A percentile compares a stretch with the other conserved stretches of the same genome.
These are phyloP conservation scores for Oasisia sp. DNA, from an alignment of 2,888 invertebrate species.

Conservation along the genomic window DNA sequence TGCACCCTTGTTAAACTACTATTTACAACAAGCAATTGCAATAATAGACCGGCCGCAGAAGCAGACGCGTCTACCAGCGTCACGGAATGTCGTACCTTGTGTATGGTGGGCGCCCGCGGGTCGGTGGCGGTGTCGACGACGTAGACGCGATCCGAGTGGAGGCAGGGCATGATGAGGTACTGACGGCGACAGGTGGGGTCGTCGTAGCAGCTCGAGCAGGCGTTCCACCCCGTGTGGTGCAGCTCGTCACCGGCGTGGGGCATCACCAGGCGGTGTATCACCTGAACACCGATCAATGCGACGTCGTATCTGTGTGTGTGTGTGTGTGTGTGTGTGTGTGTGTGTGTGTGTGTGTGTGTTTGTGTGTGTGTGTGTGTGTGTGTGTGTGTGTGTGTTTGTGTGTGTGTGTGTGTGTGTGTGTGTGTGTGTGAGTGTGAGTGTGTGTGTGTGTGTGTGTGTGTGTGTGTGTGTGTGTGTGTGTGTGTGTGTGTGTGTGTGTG, in stretches of 20 bases:
- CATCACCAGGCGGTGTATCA: slow-evolving; percentile 86
- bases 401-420: too few species aligned
- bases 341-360: too few species aligned
- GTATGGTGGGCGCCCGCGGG: slow-evolving; percentile 74
- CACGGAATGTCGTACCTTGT: slow-evolving; percentile 47
- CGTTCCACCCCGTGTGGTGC: slow-evolving; percentile 97
- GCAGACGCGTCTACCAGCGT: background rate
- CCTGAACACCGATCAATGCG: slow-evolving; percentile 69
- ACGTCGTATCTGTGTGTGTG: background rate
- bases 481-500: too few species aligned
- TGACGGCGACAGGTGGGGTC: slow-evolving; percentile 73
- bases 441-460: too few species aligned
- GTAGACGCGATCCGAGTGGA: slow-evolving; percentile 86
- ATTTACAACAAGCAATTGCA: background rate
- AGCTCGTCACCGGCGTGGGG: slow-evolving; percentile 85
- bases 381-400: too few species aligned
- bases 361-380: too few species aligned
- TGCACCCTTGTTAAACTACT: too few species aligned
- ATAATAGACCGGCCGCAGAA: background rate
- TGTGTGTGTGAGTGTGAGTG: too few species aligned
- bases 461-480: too few species aligned
- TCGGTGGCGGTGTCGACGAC: slow-evolving; percentile 82
- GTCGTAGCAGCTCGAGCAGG: slow-evolving; percentile 90
- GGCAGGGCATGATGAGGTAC: slow-evolving; percentile 83
- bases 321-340: too few species aligned